These are phyloP conservation scores for Podargus strigoides DNA, from an alignment of 2,797 vertebrate species.

Conservation along the genomic window DNA sequence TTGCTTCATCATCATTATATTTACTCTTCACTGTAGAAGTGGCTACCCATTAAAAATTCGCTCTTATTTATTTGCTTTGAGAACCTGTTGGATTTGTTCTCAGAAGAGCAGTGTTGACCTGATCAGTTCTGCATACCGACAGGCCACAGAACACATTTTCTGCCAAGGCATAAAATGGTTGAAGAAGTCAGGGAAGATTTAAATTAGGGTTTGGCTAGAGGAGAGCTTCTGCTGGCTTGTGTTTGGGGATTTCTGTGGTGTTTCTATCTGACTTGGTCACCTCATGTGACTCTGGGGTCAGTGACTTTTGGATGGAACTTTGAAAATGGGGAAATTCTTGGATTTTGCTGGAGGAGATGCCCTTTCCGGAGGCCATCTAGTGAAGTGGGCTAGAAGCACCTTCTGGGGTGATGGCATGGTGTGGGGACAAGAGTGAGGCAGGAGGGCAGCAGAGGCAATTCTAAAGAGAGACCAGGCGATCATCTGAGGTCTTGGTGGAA, in stretches of 20 bases:
- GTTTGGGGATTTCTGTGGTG: background rate
- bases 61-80: background rate
- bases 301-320: background rate
- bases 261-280: background rate
- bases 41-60: background rate
- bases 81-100: background rate
- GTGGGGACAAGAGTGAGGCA: background rate
- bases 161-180: background rate
- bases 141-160: too few relatives aligned
- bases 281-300: background rate
- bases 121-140: background rate
- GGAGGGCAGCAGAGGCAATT: background rate
- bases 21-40: conserved; percentile 19
- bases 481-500: background rate
- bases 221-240: background rate
- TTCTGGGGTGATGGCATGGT: background rate
- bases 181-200: background rate
- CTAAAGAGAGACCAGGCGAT: background rate
- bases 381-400: background rate
- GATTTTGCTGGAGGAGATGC: background rate
- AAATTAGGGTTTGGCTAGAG: background rate
- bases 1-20: background rate
- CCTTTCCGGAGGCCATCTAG: background rate
- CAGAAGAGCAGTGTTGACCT: background rate
- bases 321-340: background rate